phyloP scores from a whole-genome alignment of 2,888 invertebrate species.

The Meghimatium bilineatum region DNA sequence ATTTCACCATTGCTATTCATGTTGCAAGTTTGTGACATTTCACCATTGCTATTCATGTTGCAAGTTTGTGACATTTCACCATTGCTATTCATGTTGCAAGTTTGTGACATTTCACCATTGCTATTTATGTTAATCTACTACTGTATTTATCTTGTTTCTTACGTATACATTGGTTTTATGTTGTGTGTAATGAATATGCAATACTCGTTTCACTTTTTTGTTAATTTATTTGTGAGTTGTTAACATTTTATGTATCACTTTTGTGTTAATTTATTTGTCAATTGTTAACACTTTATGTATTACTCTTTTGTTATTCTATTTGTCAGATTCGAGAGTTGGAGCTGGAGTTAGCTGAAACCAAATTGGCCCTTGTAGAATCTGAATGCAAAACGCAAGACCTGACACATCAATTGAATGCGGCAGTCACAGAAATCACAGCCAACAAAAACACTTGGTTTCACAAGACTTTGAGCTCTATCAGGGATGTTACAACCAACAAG shows the following conservation, averaged over 20 bases:
- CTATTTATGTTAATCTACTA: no score
- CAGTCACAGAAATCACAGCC: constrained; percentile 86
- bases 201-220: not conserved
- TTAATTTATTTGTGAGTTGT: constrained; percentile 52
- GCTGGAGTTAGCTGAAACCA: constrained; percentile 96
- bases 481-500: constrained; percentile 77
- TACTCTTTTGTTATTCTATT: not conserved
- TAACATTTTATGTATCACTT: not conserved
- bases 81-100: no score
- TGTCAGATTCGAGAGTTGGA: constrained; percentile 86
- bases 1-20: no score
- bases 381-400: constrained; percentile 95
- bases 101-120: no score
- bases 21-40: no score
- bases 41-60: no score
- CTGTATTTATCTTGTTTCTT: no score
- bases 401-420: constrained; percentile 90
- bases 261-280: constrained; percentile 47
- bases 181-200: no score
- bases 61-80: no score
- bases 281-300: not conserved
- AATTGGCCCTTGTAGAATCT: constrained; percentile 96
- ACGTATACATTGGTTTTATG: no score
- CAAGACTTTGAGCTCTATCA: constrained; percentile 86
- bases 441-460: constrained; percentile 90